Evolutionary conservation across 2,113 vertebrate genomes (phyloP).

Genomic region (Pluvialis apricaria): DNA sequence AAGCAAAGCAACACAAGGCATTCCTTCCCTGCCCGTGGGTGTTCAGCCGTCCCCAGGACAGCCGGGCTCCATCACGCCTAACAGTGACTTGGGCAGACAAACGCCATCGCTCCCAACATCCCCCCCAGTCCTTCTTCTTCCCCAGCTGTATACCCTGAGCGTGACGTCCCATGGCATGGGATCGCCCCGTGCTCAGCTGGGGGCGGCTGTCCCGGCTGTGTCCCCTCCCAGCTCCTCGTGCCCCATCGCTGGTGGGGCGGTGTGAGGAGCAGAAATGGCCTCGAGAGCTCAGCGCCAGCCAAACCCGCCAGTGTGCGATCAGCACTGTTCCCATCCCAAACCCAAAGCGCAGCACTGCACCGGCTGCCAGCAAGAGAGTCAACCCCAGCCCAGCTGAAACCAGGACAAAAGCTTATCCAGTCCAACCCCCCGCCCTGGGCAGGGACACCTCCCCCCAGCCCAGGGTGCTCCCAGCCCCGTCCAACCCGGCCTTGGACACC

Average conservation of each 20-base stretch:
- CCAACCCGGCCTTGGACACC: fast-evolving
- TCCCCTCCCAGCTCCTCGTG: not conserved
- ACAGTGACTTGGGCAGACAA: not conserved
- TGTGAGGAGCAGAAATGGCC: not conserved
- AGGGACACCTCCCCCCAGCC: fast-evolving
- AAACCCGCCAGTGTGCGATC: not conserved
- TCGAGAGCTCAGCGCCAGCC: not conserved
- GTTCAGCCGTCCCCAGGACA: not conserved
- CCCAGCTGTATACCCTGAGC: not conserved
- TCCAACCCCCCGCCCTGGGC: not conserved
- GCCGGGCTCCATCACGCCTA: not conserved
- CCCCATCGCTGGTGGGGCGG: not conserved
- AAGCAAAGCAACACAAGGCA: not conserved
- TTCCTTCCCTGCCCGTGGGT: not conserved
- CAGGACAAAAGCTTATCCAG: not conserved
- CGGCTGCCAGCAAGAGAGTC: not conserved
- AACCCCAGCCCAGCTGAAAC: not conserved
- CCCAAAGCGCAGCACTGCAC: not conserved
- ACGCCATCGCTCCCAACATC: not conserved
- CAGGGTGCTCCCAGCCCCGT: not conserved
- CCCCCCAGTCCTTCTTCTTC: not conserved
- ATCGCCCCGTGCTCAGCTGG: not conserved
- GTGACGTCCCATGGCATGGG: not conserved
- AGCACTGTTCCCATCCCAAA: not conserved
- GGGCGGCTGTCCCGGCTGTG: not conserved